These are phyloP conservation scores for Steinernema carpocapsae DNA, from an alignment of 2,888 invertebrate species.

Conservation along the genomic window DNA sequence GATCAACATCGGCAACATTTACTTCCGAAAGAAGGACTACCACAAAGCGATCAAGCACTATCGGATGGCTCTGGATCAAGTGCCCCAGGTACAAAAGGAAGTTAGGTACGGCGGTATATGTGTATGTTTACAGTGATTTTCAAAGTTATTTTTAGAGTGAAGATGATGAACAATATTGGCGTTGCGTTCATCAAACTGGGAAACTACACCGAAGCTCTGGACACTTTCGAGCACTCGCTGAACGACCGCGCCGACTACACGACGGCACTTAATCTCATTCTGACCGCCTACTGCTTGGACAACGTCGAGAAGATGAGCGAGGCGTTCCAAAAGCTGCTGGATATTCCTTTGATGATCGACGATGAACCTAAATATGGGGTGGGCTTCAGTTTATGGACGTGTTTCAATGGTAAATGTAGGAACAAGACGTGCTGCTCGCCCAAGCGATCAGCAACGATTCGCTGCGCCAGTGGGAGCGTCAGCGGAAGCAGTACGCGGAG, in stretches of 20 bases:
- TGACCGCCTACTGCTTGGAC: conserved; percentile 72
- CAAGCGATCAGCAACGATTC: conserved; percentile 75
- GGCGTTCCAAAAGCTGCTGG: conserved; percentile 86
- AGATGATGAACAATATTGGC: conserved; percentile 97
- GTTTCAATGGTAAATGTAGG: conserved; percentile 36
- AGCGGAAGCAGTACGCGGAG: conserved; percentile 78
- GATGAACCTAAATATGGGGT: conserved; percentile 79
- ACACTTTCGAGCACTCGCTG: conserved; percentile 97
- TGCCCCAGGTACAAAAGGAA: conserved; percentile 87
- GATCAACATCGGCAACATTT: conserved; percentile 97
- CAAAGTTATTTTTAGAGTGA: conserved; percentile 71
- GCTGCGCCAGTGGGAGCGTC: conserved; percentile 76
- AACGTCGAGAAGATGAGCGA: conserved; percentile 85
- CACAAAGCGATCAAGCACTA: conserved; percentile 91
- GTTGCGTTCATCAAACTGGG: conserved; percentile 92
- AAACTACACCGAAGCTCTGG: conserved; percentile 92
- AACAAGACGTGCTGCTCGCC: conserved; percentile 54
- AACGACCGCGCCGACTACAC: conserved; percentile 88
- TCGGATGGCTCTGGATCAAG: conserved; percentile 95
- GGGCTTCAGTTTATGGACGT: neutral
- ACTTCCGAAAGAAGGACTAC: conserved; percentile 87
- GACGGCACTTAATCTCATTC: conserved; percentile 83
- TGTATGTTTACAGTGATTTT: too few species aligned
- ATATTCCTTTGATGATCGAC: conserved; percentile 80
- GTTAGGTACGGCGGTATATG: conserved; percentile 75